Evolutionary conservation across 2,797 vertebrate genomes (phyloP).

Genomic region (Pipistrellus nathusii): DNA sequence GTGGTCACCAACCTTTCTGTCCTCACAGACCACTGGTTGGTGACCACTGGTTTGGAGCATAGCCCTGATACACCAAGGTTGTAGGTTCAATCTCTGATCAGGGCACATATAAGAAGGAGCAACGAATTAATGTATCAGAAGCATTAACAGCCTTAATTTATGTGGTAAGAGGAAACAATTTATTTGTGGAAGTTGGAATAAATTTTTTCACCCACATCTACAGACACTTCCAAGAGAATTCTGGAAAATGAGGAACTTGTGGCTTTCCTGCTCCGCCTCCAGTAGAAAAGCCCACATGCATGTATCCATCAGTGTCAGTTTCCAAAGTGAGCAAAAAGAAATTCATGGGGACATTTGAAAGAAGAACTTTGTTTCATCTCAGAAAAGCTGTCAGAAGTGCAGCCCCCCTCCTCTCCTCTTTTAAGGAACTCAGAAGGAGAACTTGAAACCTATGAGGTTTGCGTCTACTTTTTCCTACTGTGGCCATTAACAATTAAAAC

Average conservation of each 20-base stretch:
- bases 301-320: not conserved
- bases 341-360: not conserved
- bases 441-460: not conserved
- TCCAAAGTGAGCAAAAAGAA: not conserved
- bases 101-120: not conserved
- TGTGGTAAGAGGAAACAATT: slow-evolving; percentile 37
- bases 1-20: too few relatives aligned
- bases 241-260: not conserved
- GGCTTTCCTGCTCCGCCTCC: not conserved
- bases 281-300: not conserved
- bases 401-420: not conserved
- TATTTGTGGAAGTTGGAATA: slow-evolving; percentile 43
- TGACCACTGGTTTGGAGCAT: not conserved
- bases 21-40: too few relatives aligned
- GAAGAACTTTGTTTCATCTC: not conserved
- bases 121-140: not conserved
- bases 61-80: not conserved
- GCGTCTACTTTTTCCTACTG: not conserved
- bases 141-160: not conserved
- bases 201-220: slow-evolving; percentile 10
- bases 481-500: slow-evolving; percentile 1
- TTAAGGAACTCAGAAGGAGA: slow-evolving; percentile 38
- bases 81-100: not conserved
- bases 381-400: not conserved
- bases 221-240: slow-evolving; percentile 26